phyloP scores from a whole-genome alignment of 2,113 vertebrate species.

The Hemiscyllium ocellatum region DNA sequence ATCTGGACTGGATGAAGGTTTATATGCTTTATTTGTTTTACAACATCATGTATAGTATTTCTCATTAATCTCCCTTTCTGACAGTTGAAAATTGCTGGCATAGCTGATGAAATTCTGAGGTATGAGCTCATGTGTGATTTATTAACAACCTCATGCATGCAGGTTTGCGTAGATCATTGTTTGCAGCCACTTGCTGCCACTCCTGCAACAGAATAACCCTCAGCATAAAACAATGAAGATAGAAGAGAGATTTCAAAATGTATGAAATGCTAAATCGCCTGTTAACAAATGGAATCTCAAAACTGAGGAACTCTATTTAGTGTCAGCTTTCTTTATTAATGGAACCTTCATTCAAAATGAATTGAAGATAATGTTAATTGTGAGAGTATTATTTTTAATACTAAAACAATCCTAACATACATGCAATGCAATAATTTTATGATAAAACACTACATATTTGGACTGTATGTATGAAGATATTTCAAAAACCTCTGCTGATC shows the following conservation, averaged over 20 bases:
- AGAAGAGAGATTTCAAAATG: slow-evolving; percentile 28
- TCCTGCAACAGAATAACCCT: slow-evolving; percentile 20
- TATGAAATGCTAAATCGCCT: slow-evolving; percentile 26
- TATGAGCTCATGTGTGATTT: slow-evolving; percentile 56
- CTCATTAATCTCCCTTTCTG: slow-evolving; percentile 59
- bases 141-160: slow-evolving; percentile 54
- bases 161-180: slow-evolving; percentile 52
- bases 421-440: not conserved
- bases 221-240: slow-evolving; percentile 28
- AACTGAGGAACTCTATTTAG: slow-evolving; percentile 7
- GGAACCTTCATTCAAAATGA: slow-evolving; percentile 1
- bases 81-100: slow-evolving; percentile 49
- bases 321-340: not conserved
- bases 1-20: not conserved
- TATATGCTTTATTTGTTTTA: slow-evolving; percentile 34
- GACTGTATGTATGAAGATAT: not conserved
- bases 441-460: not conserved
- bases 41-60: slow-evolving; percentile 39
- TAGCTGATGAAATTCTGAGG: slow-evolving; percentile 57
- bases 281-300: slow-evolving; percentile 24
- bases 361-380: not conserved
- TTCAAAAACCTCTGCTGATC: not conserved
- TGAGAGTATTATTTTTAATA: not conserved
- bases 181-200: slow-evolving; percentile 57
- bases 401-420: not conserved